Base-by-base conservation (phyloP, 2,888 invertebrate species). In the Nomada hirtipes region DNA sequence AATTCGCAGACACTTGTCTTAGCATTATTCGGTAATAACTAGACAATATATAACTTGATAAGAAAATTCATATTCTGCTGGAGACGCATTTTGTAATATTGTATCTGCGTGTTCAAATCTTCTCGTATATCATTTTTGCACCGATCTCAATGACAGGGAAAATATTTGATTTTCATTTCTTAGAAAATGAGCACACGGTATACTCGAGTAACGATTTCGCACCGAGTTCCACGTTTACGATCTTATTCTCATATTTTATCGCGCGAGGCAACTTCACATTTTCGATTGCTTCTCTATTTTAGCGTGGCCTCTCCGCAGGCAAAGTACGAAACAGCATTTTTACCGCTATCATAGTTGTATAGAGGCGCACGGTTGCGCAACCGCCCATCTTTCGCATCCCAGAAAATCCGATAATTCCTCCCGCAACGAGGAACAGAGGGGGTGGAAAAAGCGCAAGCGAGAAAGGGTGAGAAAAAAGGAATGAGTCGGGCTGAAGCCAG, bases 391-490 rank as follows among this genome's bases (percentile, higher is more conserved):
- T 84, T 69, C 76, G 60, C 60, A 69, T 84, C 79, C 88, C 82
- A 80, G 87, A 84, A 87, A 87, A 87, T 87, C 87, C 87, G 88
- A 87, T 87, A 87, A 87, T 89, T 88, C 79, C 79, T 75, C 63
- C 69, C 84, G 84, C 74, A 83, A 82, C 84, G 74, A 63, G 73
- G 72, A 74, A 60, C 57, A 61, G 68, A 53, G 79, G 57, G 78
- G 26, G 42, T 55, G 57, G 60, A 36, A 29, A 68, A 60, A 55
- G 61, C 72, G 60, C 15, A 59, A 75, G 79, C 76, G 67, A 74
- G 70, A 57, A 65, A 60, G 68, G 59, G 67, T 50, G 75, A 65
- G 76, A 59, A 64, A 72, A 76, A 77, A 79, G 44, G 52, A 63
- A 71, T 60, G 74, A 76, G 80, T 63, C 65, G 67, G 50, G 74